Conservation (phyloP, 2,113 vertebrate genomes). For the Benitochromis conjunctus region DNA sequence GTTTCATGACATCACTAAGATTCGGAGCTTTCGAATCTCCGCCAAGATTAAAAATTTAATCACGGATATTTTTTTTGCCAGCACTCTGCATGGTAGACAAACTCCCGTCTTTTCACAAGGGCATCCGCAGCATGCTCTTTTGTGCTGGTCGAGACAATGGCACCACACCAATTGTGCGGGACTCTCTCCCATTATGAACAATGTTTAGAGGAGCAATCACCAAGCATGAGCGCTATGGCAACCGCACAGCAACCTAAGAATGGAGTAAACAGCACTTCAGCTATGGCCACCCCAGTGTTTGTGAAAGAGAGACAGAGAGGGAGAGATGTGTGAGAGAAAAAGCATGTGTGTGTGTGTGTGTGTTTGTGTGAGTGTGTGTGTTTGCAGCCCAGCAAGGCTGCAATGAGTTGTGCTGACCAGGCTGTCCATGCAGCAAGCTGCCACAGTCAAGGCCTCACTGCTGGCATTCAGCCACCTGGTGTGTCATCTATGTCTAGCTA, state of each 20-base stretch:
- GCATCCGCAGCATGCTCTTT: slow-evolving; percentile 56
- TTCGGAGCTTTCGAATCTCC: not conserved
- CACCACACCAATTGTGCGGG: slow-evolving; percentile 35
- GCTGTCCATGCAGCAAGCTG: slow-evolving; percentile 46
- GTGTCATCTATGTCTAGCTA: slow-evolving; percentile 41
- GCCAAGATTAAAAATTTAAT: slow-evolving; percentile 15
- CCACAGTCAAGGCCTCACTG: slow-evolving; percentile 55
- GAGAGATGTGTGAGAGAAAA: not conserved
- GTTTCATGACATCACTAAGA: not conserved
- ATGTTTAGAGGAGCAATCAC: slow-evolving; percentile 60
- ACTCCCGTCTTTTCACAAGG: slow-evolving; percentile 23
- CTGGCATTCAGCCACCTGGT: slow-evolving; percentile 69
- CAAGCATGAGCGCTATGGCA: slow-evolving; percentile 59
- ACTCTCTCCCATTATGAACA: slow-evolving; percentile 50
- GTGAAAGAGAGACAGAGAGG: slow-evolving; percentile 5
- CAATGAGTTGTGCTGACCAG: slow-evolving; percentile 71
- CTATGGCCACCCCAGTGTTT: slow-evolving; percentile 32
- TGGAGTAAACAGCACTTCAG: slow-evolving; percentile 68
- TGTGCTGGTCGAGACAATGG: slow-evolving; percentile 57
- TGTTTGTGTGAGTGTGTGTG: slow-evolving; percentile 3
- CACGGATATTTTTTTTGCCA: not conserved
- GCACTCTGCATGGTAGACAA: not conserved
- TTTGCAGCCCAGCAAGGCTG: slow-evolving; percentile 7
- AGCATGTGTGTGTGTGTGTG: not conserved
- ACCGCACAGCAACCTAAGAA: slow-evolving; percentile 65